A percentile compares a stretch with the other conserved stretches of the same genome.
Conservation (phyloP, 2,888 invertebrate species). For the Lasius fuliginosus region DNA sequence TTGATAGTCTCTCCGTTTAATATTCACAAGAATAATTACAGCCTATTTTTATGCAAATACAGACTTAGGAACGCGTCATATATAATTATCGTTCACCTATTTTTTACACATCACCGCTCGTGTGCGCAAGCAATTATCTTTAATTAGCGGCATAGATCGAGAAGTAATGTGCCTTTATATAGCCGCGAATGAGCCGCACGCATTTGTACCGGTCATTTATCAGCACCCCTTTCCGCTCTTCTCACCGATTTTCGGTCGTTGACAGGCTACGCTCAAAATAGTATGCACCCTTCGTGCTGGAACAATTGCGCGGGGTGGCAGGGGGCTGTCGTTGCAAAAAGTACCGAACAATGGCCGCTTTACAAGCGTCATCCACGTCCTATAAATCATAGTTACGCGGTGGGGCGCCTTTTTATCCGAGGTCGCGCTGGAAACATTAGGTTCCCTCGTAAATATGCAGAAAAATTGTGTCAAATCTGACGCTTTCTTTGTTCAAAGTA, state of each 20-base stretch:
- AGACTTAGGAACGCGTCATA: neutral
- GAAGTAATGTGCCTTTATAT: conserved; percentile 43
- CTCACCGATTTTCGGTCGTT: conserved; percentile 40
- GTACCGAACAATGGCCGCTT: conserved; percentile 71
- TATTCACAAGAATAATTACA: conserved; percentile 20
- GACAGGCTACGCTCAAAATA: conserved; percentile 47
- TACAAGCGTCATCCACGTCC: conserved; percentile 73
- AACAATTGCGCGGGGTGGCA: conserved; percentile 46
- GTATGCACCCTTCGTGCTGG: conserved; percentile 56
- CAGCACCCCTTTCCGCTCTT: conserved; percentile 20
- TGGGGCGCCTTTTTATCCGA: conserved; percentile 64
- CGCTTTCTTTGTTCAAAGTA: conserved; percentile 11
- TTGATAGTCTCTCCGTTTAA: neutral
- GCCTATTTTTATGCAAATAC: neutral
- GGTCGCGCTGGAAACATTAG: conserved; percentile 52
- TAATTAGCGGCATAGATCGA: conserved; percentile 28
- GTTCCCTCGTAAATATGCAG: conserved; percentile 46
- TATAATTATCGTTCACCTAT: conserved; percentile 25
- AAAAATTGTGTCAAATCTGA: conserved; percentile 47
- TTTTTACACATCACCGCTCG: neutral
- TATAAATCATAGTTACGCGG: conserved; percentile 67
- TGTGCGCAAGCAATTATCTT: conserved; percentile 18
- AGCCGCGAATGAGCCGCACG: conserved; percentile 29
- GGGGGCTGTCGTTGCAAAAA: conserved; percentile 49
- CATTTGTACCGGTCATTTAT: conserved; percentile 42